phyloP scores from a whole-genome alignment of 2,888 invertebrate species.

The Helicoverpa assulta region DNA sequence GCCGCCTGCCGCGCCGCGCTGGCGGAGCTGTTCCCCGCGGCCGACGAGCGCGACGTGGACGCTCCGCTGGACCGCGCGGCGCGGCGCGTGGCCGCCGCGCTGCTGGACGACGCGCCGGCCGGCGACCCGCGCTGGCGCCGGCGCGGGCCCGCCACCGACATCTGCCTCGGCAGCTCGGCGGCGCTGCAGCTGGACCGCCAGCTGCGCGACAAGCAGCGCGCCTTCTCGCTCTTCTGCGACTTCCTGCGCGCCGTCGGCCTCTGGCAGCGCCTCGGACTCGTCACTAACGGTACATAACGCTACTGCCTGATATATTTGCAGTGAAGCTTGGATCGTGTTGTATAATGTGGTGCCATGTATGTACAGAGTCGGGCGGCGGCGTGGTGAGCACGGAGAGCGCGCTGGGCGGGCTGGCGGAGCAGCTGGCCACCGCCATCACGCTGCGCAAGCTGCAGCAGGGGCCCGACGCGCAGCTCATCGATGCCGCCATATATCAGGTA shows the following conservation, averaged over 20 bases:
- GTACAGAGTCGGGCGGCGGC: conserved; percentile 72
- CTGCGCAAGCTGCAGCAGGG: conserved; percentile 91
- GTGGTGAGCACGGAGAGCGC: conserved; percentile 83
- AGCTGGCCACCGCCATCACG: conserved; percentile 93
- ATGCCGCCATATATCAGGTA: conserved; percentile 76
- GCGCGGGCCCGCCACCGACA: conserved; percentile 73
- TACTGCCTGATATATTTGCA: too few species aligned
- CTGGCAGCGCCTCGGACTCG: conserved; percentile 90
- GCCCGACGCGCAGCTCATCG: conserved; percentile 76
- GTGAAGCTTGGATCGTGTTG: neutral
- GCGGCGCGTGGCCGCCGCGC: neutral
- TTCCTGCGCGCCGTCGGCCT: conserved; percentile 93
- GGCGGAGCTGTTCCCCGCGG: conserved; percentile 77
- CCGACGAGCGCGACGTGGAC: conserved; percentile 70
- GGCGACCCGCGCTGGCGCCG: conserved; percentile 74
- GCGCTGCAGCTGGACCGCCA: conserved; percentile 96
- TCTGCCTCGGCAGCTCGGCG: conserved; percentile 92
- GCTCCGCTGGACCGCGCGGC: conserved; percentile 68
- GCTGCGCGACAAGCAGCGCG: conserved; percentile 96
- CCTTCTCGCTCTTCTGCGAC: conserved; percentile 93
- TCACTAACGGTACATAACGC: conserved; percentile 67
- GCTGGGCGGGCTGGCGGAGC: conserved; percentile 94
- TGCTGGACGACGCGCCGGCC: neutral
- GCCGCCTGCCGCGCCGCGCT: conserved; percentile 69
- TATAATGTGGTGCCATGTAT: neutral